These are phyloP conservation scores for Petrocephalus schoutedeni DNA, from an alignment of 2,797 vertebrate genomes.

Conservation along the genomic window DNA sequence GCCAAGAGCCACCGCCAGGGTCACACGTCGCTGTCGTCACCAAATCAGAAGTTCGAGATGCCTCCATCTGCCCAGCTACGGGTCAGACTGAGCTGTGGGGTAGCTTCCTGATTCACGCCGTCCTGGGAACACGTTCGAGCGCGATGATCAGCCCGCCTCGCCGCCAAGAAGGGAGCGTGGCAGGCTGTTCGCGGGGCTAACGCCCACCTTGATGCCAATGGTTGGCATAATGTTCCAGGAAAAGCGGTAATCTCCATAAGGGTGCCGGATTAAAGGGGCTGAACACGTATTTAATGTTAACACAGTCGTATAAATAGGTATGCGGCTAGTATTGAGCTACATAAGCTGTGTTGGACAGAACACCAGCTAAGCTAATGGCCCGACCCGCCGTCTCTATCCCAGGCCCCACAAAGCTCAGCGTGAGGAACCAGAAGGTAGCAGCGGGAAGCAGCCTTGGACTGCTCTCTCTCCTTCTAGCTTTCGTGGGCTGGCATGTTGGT, in stretches of 20 bases:
- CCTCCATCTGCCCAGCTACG: not conserved
- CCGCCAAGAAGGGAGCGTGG: not conserved
- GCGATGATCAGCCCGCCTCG: not conserved
- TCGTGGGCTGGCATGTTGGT: too few species aligned
- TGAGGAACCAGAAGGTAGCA: not conserved
- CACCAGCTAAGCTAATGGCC: not conserved
- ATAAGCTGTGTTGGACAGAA: not conserved
- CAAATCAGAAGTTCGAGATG: not conserved
- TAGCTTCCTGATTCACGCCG: not conserved
- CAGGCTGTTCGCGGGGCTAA: not conserved
- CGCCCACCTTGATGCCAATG: not conserved
- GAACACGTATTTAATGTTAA: not conserved
- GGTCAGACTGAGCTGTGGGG: not conserved
- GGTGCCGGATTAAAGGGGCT: not conserved
- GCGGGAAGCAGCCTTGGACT: not conserved
- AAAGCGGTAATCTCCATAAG: not conserved
- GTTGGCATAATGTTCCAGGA: not conserved
- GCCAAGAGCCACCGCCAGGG: not conserved
- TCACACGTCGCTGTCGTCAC: not conserved
- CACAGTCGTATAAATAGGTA: not conserved
- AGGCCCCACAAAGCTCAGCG: not conserved
- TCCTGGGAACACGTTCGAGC: not conserved
- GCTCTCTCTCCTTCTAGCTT: not conserved
- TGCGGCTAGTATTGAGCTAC: not conserved
- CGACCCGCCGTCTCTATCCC: not conserved